Base-by-base conservation (phyloP, 2,113 vertebrate genomes). In the Alces alces region DNA sequence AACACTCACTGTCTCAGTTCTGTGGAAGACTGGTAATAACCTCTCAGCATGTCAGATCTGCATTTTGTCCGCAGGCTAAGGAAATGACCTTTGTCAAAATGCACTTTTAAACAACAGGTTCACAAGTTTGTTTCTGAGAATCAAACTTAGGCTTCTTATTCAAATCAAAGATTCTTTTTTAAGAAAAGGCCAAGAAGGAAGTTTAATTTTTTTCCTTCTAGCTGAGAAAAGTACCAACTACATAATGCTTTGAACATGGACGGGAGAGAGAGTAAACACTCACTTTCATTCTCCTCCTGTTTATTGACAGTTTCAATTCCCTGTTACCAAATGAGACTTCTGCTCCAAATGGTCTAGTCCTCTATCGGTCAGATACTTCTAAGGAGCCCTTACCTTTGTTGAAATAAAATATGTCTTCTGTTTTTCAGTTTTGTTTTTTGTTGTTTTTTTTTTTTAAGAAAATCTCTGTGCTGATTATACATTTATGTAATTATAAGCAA, bases 101-200 rank as follows among this genome's bases (percentile, higher is more conserved):
- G 17, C 8, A 27, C 55, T 86, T 47, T 66, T 73, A 79, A 93
- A 87, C 47, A 78, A 64, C 6, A 89, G 19, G 14, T 76, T 90
- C 73, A 87, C 55, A 47, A 15, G 5, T 66, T 86, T 58, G 52
- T 83, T 95, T 90, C 86, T 83, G 66, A 97, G 93, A 96, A 82
- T 47, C 84, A 73, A 54, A 25, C 27, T 52, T 5, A 27, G 54
- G 12, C 88, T 91, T 58, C 43, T 91, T 66, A 55, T 27, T 93
- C 64, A 90, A 9, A 86, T 92, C 73, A 93, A 54, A 92, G 23
- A 36, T 57, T 83, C 30, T 54, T 91, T 91, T 85, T 33, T 83
- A n/a, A 14, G 52, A 61, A 88, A 95, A 90, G 60, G n/a, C 52
- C 64, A 82, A 43, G 43, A 70, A 39, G 9, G 19, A 39, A 17